These are phyloP conservation scores for Dolichallabes microphthalmus DNA, from an alignment of 2,113 vertebrate species.

Conservation along the genomic window DNA sequence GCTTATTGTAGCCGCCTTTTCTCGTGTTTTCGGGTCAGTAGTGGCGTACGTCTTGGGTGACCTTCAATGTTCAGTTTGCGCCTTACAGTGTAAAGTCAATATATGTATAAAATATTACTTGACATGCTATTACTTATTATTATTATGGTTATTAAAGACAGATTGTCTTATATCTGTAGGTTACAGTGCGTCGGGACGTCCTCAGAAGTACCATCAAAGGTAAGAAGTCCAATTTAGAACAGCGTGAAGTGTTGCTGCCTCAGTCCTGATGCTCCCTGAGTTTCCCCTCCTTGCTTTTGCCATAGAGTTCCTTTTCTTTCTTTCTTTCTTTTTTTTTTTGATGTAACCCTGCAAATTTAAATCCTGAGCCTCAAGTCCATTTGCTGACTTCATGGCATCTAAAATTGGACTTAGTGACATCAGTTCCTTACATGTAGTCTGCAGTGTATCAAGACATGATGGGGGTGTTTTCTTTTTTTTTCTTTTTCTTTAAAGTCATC, in stretches of 20 bases:
- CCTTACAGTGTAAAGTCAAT: no score
- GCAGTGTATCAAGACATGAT: neutral
- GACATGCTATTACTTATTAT: no score
- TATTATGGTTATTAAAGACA: neutral
- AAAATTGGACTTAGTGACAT: neutral
- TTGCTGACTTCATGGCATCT: neutral
- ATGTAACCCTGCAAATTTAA: neutral
- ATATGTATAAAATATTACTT: no score
- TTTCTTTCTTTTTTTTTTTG: neutral
- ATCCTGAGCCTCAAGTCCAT: neutral
- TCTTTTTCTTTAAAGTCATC: neutral
- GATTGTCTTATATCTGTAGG: conserved; percentile 9
- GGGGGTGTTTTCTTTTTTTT: neutral
- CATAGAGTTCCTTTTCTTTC: neutral
- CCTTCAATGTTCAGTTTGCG: no score
- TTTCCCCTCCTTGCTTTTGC: neutral
- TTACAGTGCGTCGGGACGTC: conserved; percentile 49
- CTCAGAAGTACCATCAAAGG: conserved; percentile 41
- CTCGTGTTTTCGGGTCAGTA: no score
- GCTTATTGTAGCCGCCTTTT: no score
- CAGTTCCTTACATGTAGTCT: neutral
- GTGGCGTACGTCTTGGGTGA: no score
- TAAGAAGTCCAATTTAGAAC: neutral
- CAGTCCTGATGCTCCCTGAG: neutral
- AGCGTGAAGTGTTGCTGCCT: neutral